A percentile compares a stretch with the other conserved stretches of the same genome.
phyloP scores from a whole-genome alignment of 2,888 invertebrate species.

The Hermaeophaga mercurialis region DNA sequence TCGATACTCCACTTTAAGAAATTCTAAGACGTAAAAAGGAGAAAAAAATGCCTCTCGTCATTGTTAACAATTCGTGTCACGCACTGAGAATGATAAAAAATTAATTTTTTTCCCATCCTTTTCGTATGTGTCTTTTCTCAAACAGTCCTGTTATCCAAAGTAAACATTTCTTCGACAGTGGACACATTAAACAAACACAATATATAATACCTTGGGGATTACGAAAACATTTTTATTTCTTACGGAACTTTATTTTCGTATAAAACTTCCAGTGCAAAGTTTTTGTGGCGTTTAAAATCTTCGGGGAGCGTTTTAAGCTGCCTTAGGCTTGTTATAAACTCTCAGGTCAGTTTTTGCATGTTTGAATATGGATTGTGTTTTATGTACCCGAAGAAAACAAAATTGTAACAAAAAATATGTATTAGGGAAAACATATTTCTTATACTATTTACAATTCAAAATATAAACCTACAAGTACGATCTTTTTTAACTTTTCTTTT shows the following conservation, averaged over 20 bases:
- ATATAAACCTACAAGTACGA: too few relatives aligned
- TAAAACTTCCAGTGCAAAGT: slow-evolving; percentile 11
- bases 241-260: slow-evolving; percentile 16
- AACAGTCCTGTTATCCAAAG: slow-evolving; percentile 1
- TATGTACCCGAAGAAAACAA: neutral
- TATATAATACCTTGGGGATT: slow-evolving; percentile 10
- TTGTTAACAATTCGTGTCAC: too few relatives aligned
- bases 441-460: too few relatives aligned
- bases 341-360: slow-evolving; percentile 16
- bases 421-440: too few relatives aligned
- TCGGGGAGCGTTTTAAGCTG: slow-evolving; percentile 4
- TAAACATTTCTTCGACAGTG: slow-evolving; percentile 8
- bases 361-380: slow-evolving; percentile 16
- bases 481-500: too few relatives aligned
- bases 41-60: too few relatives aligned
- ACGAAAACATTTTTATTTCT: slow-evolving; percentile 14
- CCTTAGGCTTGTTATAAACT: slow-evolving; percentile 11
- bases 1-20: too few relatives aligned
- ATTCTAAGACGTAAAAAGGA: too few relatives aligned
- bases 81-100: neutral
- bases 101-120: neutral
- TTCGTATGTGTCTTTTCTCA: neutral
- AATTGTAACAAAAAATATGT: neutral
- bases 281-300: slow-evolving; percentile 17
- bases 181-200: slow-evolving; percentile 19